phyloP scores from a whole-genome alignment of 2,113 vertebrate species.

The Halcyon malimbica region DNA sequence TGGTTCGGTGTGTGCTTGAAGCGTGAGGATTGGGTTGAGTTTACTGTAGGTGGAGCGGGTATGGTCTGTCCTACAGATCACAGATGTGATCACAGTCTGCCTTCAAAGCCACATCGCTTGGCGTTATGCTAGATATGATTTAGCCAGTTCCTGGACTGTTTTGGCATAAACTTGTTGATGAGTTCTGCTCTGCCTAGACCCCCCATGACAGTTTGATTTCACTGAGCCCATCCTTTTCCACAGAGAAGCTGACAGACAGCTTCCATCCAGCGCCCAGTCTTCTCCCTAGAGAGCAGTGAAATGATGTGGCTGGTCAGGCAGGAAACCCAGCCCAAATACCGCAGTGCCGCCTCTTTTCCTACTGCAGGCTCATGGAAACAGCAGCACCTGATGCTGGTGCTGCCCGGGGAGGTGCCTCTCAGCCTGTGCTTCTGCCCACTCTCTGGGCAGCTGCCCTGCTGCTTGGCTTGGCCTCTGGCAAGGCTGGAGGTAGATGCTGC shows the following conservation, averaged over 20 bases:
- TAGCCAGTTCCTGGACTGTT: neutral
- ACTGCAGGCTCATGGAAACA: neutral
- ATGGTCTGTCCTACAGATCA: neutral
- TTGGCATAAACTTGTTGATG: neutral
- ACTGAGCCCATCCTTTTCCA: neutral
- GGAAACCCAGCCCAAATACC: neutral
- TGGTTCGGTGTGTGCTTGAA: neutral
- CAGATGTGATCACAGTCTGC: neutral
- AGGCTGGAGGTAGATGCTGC: neutral
- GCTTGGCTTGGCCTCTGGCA: neutral
- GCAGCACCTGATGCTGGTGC: neutral
- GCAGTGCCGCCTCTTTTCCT: neutral
- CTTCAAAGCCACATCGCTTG: neutral
- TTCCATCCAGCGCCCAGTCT: neutral
- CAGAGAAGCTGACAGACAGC: neutral
- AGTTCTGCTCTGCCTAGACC: neutral
- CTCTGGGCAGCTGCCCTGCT: neutral
- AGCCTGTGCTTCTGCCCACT: neutral
- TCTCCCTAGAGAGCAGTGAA: neutral
- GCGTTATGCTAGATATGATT: rapidly evolving
- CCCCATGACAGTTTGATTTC: neutral
- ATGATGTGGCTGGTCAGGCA: neutral
- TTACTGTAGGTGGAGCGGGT: neutral
- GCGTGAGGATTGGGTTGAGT: neutral
- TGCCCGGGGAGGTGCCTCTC: neutral